phyloP scores from a whole-genome alignment of 2,113 vertebrate species.

The Prinia subflava region DNA sequence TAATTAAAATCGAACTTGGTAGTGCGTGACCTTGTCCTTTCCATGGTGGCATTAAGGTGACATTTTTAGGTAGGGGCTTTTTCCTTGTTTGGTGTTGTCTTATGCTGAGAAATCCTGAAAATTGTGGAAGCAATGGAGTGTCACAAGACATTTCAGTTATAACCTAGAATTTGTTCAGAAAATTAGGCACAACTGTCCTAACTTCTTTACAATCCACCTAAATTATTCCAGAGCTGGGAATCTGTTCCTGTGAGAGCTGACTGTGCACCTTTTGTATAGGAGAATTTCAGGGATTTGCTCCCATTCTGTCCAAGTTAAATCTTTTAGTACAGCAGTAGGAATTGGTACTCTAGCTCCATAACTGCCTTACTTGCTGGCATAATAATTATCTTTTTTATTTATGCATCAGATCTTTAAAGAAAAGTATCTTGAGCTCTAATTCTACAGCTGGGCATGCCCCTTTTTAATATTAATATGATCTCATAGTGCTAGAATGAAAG shows the following conservation, averaged over 20 bases:
- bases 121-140: not conserved
- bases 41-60: not conserved
- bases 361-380: not conserved
- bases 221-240: not conserved
- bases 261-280: not conserved
- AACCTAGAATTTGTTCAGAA: not conserved
- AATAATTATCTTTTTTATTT: not conserved
- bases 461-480: conserved; percentile 31
- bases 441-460: conserved; percentile 5
- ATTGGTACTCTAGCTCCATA: not conserved
- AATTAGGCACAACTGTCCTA: not conserved
- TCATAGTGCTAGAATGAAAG: not conserved
- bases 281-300: not conserved
- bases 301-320: not conserved
- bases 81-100: not conserved
- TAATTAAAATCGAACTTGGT: not conserved
- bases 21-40: not conserved
- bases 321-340: not conserved
- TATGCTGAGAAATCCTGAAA: not conserved
- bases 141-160: not conserved
- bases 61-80: not conserved
- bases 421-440: not conserved
- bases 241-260: not conserved
- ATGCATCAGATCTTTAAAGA: conserved; percentile 3
- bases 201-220: not conserved